These are phyloP conservation scores for Engraulis encrasicolus DNA, from an alignment of 2,113 vertebrate species.

Conservation along the genomic window DNA sequence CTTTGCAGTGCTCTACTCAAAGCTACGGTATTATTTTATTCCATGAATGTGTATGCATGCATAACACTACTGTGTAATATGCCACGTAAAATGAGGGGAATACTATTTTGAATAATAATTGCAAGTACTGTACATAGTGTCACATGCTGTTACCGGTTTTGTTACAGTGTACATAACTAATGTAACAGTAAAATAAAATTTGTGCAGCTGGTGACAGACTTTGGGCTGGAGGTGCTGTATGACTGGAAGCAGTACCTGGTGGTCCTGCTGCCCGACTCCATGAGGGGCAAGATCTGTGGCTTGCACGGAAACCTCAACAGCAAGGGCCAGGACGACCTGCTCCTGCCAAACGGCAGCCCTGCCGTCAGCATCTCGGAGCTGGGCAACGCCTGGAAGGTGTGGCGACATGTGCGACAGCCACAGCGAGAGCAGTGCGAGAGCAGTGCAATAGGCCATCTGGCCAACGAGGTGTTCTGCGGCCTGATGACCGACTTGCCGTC, in stretches of 20 bases:
- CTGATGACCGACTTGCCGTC: neutral
- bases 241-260: conserved; percentile 50
- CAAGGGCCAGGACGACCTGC: conserved; percentile 52
- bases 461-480: conserved; percentile 31
- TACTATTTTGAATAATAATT: too few species aligned
- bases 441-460: neutral
- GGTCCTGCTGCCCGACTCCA: conserved; percentile 58
- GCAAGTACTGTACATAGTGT: too few species aligned
- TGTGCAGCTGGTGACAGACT: conserved; percentile 54
- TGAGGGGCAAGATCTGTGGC: conserved; percentile 58
- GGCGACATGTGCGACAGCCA: conserved; percentile 33
- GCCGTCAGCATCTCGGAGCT: conserved; percentile 47
- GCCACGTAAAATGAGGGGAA: too few species aligned
- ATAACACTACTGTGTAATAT: too few species aligned
- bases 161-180: neutral
- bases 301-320: conserved; percentile 72
- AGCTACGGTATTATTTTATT: too few species aligned
- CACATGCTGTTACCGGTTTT: too few species aligned
- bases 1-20: too few species aligned
- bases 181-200: neutral
- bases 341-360: conserved; percentile 46
- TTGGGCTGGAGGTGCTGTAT: conserved; percentile 58
- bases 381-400: conserved; percentile 65
- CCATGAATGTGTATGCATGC: too few species aligned
- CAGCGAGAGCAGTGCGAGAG: conserved; percentile 37